Evolutionary conservation across 92 coral and sea anemone species (phyloP), one percentile per base, ranked within the genome.

Genomic region (Heliopora coerulea): DNA sequence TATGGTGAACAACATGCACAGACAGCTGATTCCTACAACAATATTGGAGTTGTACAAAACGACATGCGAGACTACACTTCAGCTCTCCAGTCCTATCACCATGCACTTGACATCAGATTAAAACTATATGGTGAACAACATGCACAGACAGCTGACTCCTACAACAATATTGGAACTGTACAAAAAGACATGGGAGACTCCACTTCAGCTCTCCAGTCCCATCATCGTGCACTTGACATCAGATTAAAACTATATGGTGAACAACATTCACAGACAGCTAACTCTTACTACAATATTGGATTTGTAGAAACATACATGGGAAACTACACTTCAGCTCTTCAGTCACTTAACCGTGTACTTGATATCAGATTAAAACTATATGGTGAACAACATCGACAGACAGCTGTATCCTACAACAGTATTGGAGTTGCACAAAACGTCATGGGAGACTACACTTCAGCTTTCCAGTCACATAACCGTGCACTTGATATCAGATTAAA

Each of bases 401-500:
- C 42, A 11, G 42, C 42, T 4, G 6, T 4, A 37, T 37, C 42
- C 42, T 37, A 37, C 42, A 37, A 37, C 42, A 37, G 42, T 37
- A 37, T 37, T 37, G 42, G 42, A 37, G 42, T 37, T 4, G 42
- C 11, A 37, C 42, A 37, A 37, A 4, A 4, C 42, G 11, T 4
- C 42, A 37, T 37, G 42, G 11, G 11, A 37, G 42, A 37, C 42
- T 37, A 37, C 42, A 37, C 17, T 31, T 37, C 42, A 3, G 78
- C 83, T 0, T 33, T 68, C 1, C 6, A 21, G 4, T 46, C 62
- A n/a, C 78, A 68, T 30, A 6, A 57, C 39, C 5, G 41, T 13
- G 84, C 79, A 18, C 84, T 72, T 1, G n/a, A 60, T 5, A 60
- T 80, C 15, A 60, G 79, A 21, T 3, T 80, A 21, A 41, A 72